A percentile compares a stretch with the other conserved stretches of the same genome.
These are phyloP conservation scores for Ptilonorhynchus violaceus DNA, from an alignment of 2,113 vertebrate genomes.

Conservation along the genomic window DNA sequence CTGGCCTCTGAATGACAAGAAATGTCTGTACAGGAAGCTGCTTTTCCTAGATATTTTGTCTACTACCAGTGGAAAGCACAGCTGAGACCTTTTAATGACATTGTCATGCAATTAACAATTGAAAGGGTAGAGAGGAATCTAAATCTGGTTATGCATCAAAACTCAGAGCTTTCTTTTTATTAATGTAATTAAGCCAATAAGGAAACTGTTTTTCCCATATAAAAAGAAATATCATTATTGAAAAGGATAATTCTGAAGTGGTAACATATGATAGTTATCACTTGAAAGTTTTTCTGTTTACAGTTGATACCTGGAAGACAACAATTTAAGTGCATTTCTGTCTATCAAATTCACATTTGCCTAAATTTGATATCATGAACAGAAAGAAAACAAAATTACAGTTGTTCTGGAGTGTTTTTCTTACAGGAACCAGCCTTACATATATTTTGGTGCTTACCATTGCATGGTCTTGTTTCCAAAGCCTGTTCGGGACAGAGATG, in stretches of 20 bases:
- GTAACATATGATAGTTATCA: not conserved
- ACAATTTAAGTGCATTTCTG: not conserved
- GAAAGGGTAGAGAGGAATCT: not conserved
- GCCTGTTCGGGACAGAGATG: constrained; percentile 90
- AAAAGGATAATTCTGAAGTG: not conserved
- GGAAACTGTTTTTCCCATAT: not conserved
- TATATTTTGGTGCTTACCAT: constrained; percentile 73
- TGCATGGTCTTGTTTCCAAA: constrained; percentile 87
- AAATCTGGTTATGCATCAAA: not conserved
- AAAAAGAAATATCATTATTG: not conserved
- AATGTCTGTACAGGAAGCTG: not conserved
- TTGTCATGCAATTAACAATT: not conserved
- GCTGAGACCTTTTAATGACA: not conserved
- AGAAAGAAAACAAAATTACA: not conserved
- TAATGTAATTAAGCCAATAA: not conserved
- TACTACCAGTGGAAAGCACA: not conserved
- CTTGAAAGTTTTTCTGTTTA: not conserved
- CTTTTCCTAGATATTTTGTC: not conserved
- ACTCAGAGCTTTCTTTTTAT: not conserved
- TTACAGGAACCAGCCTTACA: not conserved
- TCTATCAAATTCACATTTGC: not conserved
- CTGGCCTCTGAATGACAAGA: not conserved
- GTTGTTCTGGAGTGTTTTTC: not conserved
- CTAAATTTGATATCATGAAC: not conserved
- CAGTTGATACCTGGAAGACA: not conserved